phyloP scores from a whole-genome alignment of 2,888 invertebrate species.

The Ctena decussata region DNA sequence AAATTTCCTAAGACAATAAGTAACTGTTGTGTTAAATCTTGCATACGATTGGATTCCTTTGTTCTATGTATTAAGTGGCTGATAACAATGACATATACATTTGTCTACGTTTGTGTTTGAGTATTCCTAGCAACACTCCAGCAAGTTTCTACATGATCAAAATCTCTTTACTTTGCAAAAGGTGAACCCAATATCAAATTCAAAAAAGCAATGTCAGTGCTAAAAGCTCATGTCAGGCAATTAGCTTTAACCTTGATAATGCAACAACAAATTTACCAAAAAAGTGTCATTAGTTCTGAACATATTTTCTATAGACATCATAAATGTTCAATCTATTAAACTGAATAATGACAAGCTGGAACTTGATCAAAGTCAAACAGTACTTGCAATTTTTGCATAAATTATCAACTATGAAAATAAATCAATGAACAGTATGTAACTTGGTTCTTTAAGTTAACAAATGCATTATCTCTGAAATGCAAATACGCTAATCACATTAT shows the following conservation, averaged over 20 bases:
- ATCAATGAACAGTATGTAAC: not conserved
- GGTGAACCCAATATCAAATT: too few relatives aligned
- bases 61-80: conserved; percentile 47
- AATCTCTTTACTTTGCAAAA: not conserved
- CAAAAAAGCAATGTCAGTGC: too few relatives aligned
- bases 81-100: conserved; percentile 51
- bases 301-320: too few relatives aligned
- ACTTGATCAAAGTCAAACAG: conserved; percentile 35
- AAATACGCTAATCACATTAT: conserved; percentile 37
- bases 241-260: too few relatives aligned
- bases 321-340: too few relatives aligned
- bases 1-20: conserved; percentile 47
- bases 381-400: not conserved
- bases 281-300: too few relatives aligned
- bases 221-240: too few relatives aligned
- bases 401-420: not conserved
- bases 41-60: conserved; percentile 49
- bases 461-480: conserved; percentile 24
- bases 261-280: too few relatives aligned
- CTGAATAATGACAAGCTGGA: conserved; percentile 23
- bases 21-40: conserved; percentile 50
- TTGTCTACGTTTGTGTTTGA: conserved; percentile 56
- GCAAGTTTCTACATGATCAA: conserved; percentile 71
- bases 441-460: not conserved
- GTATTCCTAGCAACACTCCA: conserved; percentile 70